phyloP scores from a whole-genome alignment of 2,888 invertebrate species.

The Melanostoma mellinum region DNA sequence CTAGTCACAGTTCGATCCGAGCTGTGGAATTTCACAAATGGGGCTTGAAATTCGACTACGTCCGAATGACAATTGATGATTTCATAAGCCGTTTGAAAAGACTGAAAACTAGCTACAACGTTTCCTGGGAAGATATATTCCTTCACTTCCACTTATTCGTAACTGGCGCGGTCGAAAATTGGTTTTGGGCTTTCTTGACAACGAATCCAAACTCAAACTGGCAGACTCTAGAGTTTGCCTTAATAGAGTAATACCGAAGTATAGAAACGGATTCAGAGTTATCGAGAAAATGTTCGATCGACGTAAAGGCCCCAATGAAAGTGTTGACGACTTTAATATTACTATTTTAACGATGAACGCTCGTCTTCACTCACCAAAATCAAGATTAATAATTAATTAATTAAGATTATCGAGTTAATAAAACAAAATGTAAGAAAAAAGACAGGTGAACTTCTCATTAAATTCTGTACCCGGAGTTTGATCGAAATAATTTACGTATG shows the following conservation, averaged over 20 bases:
- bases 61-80: slow-evolving; percentile 7
- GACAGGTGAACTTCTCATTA: no score
- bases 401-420: no score
- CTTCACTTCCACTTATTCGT: slow-evolving; percentile 13
- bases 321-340: slow-evolving; percentile 5
- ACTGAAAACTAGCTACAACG: neutral
- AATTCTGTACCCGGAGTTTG: no score
- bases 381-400: no score
- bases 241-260: slow-evolving; percentile 9
- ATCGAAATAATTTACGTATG: no score
- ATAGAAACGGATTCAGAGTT: no score
- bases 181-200: slow-evolving; percentile 12
- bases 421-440: no score
- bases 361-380: no score
- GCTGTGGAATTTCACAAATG: slow-evolving; percentile 11
- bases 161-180: neutral
- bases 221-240: neutral
- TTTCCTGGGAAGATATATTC: slow-evolving; percentile 12
- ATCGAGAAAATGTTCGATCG: no score
- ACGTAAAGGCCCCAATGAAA: no score
- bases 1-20: neutral
- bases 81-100: neutral
- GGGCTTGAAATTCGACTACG: slow-evolving; percentile 9
- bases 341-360: neutral
- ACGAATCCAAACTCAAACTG: slow-evolving; percentile 14